Conservation (phyloP, 2,797 vertebrate species). For the Bradypodion ventrale region DNA sequence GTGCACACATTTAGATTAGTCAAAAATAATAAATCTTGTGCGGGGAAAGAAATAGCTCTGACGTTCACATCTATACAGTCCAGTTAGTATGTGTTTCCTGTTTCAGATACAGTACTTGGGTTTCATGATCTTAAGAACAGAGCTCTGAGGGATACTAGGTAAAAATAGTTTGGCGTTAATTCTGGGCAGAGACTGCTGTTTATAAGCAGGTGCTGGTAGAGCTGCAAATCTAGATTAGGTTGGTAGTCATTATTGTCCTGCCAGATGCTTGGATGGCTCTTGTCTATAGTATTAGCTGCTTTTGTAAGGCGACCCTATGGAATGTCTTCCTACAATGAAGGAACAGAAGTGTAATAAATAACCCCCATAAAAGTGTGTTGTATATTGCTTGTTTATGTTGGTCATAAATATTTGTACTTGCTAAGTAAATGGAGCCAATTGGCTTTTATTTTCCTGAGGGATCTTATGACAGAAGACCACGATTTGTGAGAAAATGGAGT, state of each 20-base stretch:
- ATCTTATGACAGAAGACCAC: not conserved
- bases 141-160: too few species aligned
- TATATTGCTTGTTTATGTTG: not conserved
- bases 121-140: too few species aligned
- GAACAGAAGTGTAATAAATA: not conserved
- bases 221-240: not conserved
- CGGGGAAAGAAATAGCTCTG: not conserved
- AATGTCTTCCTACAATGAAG: not conserved
- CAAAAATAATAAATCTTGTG: not conserved
- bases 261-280: not conserved
- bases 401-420: not conserved
- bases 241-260: not conserved
- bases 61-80: not conserved
- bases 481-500: not conserved
- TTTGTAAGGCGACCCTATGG: too few species aligned
- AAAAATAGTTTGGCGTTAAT: not conserved
- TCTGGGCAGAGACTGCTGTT: not conserved
- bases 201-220: not conserved
- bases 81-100: too few species aligned
- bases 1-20: not conserved
- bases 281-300: not conserved
- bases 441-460: not conserved
- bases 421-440: not conserved
- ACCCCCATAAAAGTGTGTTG: not conserved
- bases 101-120: too few species aligned